Evolutionary conservation across 1,140 invertebrate species (phyloP).

Genomic region (Drosophila nigrodunni): DNA sequence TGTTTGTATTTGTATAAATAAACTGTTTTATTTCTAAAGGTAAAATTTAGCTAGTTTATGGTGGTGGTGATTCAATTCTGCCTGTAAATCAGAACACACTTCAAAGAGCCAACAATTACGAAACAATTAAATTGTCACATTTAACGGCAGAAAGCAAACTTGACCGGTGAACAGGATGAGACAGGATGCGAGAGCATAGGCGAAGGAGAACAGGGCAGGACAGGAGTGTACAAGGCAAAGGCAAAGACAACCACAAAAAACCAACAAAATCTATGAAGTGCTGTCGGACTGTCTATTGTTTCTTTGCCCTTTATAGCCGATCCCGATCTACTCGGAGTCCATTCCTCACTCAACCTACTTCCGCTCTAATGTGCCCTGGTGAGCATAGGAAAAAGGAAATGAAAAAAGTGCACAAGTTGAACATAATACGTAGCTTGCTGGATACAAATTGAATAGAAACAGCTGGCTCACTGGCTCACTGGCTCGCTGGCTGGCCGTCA

Average conservation of each 20-base stretch:
- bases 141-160: slow-evolving; percentile 47
- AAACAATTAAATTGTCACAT: slow-evolving; percentile 82
- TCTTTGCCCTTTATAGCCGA: slow-evolving; percentile 13
- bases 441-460: slow-evolving; percentile 39
- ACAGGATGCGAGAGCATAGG: background rate
- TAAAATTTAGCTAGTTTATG: slow-evolving; percentile 12
- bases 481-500: slow-evolving; percentile 27
- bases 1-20: slow-evolving; percentile 20
- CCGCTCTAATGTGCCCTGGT: slow-evolving; percentile 48
- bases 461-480: background rate
- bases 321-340: background rate
- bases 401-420: slow-evolving; percentile 70
- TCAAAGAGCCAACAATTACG: slow-evolving; percentile 71
- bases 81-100: slow-evolving; percentile 63
- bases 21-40: background rate
- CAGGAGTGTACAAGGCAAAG: slow-evolving; percentile 16
- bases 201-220: background rate
- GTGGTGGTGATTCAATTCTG: slow-evolving; percentile 56
- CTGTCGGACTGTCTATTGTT: slow-evolving; percentile 46
- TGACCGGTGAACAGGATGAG: slow-evolving; percentile 3
- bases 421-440: slow-evolving; percentile 65
- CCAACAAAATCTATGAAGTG: slow-evolving; percentile 53
- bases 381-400: slow-evolving; percentile 57
- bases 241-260: slow-evolving; percentile 37
- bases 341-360: slow-evolving; percentile 50